Evolutionary conservation across 35 echinoderm and acorn worm genomes (phyloP), one percentile per base, ranked within the genome.

Genomic region (Lytechinus variegatus): DNA sequence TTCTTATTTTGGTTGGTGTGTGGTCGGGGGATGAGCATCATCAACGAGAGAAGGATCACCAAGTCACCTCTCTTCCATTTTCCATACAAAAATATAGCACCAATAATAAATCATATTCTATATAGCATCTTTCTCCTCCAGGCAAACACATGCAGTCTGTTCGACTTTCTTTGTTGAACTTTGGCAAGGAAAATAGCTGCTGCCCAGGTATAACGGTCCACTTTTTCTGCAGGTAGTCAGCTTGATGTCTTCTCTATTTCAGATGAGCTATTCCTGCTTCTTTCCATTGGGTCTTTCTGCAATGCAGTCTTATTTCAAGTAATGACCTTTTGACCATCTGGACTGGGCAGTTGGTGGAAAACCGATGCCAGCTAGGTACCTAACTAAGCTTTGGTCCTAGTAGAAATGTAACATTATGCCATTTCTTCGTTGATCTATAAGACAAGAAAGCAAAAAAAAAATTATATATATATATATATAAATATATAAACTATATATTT

Each of bases 21-120:
- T 24, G 16, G 66, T 79, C 66, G 66, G 66, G 66, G 66, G 14
- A 79, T 79, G 8, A 79, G 19, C 66, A 79, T 79, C 66, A 79
- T 79, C 14, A 24, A 79, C 66, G 8, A 79, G 66, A 79, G 66
- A 79, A 79, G 21, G 12, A 79, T 79, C 66, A 79, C 66, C 66
- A 79, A 79, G 19, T 79, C 66, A 79, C 66, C 19, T 79, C 19
- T 79, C 66, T 79, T 79, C 66, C 33, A 44, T n/a, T 79, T 79
- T 79, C 66, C 66, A 79, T 79, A 79, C 66, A 79, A 79, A 79
- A 79, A 79, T 79, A 79, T 79, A 79, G 66, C 66, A 79, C 66
- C 66, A 79, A 24, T 79, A 79, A 79, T 79, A 79, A 79, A 79
- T 79, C 66, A 79, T 79, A 79, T 24, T 79, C 66, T 79, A 16